phyloP scores from a whole-genome alignment of 2,113 vertebrate species.

The Calyptomena viridis region DNA sequence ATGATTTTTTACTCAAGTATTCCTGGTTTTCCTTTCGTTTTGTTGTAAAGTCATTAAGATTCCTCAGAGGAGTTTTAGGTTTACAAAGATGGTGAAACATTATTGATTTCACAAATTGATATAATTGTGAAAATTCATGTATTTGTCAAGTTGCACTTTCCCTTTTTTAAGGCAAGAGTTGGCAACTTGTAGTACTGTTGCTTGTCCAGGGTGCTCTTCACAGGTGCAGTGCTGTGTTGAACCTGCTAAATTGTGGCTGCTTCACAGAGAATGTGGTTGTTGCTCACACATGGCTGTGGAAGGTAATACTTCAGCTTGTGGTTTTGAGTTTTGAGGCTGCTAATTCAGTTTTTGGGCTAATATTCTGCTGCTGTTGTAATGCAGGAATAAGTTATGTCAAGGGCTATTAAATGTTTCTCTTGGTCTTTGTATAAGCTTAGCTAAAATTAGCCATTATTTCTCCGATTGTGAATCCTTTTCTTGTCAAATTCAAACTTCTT shows the following conservation, averaged over 20 bases:
- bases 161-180: neutral
- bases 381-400: neutral
- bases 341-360: neutral
- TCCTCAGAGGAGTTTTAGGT: neutral
- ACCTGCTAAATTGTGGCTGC: neutral
- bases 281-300: neutral
- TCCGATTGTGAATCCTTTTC: neutral
- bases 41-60: neutral
- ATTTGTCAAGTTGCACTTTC: neutral
- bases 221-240: accelerated
- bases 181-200: neutral
- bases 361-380: neutral
- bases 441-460: neutral
- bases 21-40: neutral
- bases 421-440: neutral
- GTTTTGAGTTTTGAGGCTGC: neutral
- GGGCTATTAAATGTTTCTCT: neutral
- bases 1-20: neutral
- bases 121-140: neutral
- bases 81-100: neutral
- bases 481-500: neutral
- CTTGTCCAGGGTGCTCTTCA: neutral
- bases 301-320: neutral
- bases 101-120: neutral
- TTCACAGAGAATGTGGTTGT: neutral